These are phyloP conservation scores for Numenius arquata DNA, from an alignment of 2,113 vertebrate species.

Conservation along the genomic window DNA sequence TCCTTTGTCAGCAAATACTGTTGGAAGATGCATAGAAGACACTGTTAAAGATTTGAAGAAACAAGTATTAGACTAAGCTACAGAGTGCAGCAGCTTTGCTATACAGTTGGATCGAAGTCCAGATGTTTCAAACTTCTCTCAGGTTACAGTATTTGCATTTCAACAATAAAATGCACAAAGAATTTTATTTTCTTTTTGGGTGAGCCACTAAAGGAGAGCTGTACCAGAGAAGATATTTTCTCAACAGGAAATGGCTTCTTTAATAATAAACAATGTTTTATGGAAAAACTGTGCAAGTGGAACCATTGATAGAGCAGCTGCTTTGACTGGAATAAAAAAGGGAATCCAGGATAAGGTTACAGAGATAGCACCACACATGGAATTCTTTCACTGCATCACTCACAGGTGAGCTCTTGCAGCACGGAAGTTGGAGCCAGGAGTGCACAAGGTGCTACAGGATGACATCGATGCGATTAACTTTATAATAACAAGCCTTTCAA, in stretches of 20 bases:
- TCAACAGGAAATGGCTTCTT: neutral
- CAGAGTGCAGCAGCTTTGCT: neutral
- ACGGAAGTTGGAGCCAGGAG: neutral
- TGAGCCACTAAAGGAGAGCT: neutral
- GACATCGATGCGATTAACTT: neutral
- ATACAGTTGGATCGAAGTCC: neutral
- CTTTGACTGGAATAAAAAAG: neutral
- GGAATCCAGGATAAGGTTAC: neutral
- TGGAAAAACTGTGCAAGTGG: neutral
- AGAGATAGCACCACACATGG: rapidly evolving
- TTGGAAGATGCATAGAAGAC: neutral
- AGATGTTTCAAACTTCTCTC: neutral
- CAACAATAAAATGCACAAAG: neutral
- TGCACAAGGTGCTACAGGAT: neutral
- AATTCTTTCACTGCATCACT: neutral
- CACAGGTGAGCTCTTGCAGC: neutral
- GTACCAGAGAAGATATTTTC: neutral
- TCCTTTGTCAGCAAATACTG: neutral
- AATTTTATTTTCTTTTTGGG: too few species aligned
- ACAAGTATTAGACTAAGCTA: neutral
- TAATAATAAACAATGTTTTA: neutral
- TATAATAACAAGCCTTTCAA: neutral
- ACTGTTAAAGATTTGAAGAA: neutral
- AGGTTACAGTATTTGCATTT: neutral
- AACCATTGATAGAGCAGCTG: neutral